These are phyloP conservation scores for Drosophila simulans DNA, from an alignment of 1,140 invertebrate genomes.

Conservation along the genomic window DNA sequence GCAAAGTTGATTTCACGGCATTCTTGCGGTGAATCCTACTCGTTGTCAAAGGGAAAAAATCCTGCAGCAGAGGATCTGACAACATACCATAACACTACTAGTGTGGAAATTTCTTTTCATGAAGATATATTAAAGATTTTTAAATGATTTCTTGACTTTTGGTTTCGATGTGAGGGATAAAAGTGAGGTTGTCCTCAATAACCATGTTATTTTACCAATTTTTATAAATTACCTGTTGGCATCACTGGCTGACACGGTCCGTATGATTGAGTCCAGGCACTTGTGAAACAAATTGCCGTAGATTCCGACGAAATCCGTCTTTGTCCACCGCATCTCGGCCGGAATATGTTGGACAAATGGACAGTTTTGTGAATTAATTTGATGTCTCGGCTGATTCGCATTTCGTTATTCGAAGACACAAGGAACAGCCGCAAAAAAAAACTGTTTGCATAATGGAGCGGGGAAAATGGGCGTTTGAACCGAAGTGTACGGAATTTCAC, in stretches of 20 bases:
- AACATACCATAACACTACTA: conserved; percentile 7
- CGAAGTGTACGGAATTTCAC: conserved; percentile 30
- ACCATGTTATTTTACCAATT: too few relatives aligned
- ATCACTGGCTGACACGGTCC: not conserved
- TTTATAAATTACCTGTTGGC: not conserved
- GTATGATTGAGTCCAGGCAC: conserved; percentile 66
- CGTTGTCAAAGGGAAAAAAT: conserved; percentile 41
- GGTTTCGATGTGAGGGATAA: too few relatives aligned
- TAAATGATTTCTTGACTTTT: too few relatives aligned
- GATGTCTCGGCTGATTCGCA: conserved; percentile 48
- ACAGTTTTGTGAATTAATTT: conserved; percentile 53
- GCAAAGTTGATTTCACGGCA: conserved; percentile 46
- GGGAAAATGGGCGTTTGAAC: conserved; percentile 33
- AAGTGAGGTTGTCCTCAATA: too few relatives aligned
- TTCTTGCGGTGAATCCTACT: conserved; percentile 13
- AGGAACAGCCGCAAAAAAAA: conserved; percentile 17
- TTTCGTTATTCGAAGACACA: conserved; percentile 27
- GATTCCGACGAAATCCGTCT: conserved; percentile 44
- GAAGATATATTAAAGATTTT: too few relatives aligned
- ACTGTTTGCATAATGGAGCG: conserved; percentile 37
- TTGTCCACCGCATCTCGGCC: conserved; percentile 1
- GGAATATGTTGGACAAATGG: conserved; percentile 37
- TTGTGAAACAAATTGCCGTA: conserved; percentile 64
- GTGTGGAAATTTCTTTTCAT: not conserved
- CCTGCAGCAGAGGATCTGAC: not conserved